Percentiles rank a stretch among this genome's conserved stretches.
These are phyloP conservation scores for Phyllostomus hastatus DNA, from an alignment of 2,113 vertebrate genomes.

Conservation along the genomic window DNA sequence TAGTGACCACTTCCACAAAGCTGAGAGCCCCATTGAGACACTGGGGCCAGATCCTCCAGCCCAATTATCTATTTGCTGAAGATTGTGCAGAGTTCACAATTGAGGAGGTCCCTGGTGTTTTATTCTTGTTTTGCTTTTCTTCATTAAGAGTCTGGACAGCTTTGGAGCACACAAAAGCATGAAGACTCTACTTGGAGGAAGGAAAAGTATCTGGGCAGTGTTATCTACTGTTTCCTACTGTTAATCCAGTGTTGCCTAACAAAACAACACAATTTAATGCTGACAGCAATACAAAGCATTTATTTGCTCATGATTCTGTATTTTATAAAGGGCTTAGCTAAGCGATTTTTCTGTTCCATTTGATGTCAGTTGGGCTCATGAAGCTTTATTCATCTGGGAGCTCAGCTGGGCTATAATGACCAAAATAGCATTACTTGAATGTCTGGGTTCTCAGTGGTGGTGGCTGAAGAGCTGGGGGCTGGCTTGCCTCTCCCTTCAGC, in stretches of 20 bases:
- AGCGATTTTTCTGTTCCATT: background rate
- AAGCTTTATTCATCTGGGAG: background rate
- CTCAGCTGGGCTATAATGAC: background rate
- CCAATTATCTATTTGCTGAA: background rate
- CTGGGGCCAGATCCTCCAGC: too few species aligned
- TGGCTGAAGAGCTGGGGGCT: background rate
- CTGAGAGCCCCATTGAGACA: background rate
- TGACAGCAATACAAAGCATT: background rate
- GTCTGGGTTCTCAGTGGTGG: background rate
- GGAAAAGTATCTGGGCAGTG: background rate
- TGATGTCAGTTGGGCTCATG: background rate
- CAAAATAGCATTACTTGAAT: background rate
- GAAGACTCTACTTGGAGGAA: background rate
- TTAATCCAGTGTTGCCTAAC: background rate
- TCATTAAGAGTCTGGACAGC: background rate
- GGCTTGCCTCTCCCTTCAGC: background rate
- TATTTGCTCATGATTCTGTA: background rate
- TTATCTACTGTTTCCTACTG: background rate
- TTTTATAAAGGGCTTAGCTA: background rate
- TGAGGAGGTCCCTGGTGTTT: background rate
- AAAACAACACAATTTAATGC: background rate
- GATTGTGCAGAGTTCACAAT: accelerated
- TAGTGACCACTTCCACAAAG: background rate
- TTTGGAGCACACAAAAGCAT: background rate
- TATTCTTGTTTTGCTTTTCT: background rate